phyloP scores from a whole-genome alignment of 2,113 vertebrate genomes.

The Ammodytes marinus region DNA sequence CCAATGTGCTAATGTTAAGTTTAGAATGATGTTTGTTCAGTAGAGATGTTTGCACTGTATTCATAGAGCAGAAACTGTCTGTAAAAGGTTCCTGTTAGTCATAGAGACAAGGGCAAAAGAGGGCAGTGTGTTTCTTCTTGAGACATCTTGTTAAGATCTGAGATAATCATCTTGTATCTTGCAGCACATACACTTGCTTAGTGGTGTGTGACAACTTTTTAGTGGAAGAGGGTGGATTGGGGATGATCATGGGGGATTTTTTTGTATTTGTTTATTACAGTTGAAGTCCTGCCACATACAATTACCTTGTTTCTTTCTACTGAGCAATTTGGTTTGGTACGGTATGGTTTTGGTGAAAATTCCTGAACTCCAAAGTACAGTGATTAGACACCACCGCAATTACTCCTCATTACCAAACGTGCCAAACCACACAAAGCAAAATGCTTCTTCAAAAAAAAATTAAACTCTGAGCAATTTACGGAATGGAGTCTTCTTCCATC shows the following conservation, averaged over 20 bases:
- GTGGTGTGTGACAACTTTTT: no score
- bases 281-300: no score
- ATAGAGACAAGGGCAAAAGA: not conserved
- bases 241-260: no score
- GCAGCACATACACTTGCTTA: no score
- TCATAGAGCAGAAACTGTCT: constrained; percentile 2
- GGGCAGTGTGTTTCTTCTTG: not conserved
- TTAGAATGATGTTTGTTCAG: not conserved
- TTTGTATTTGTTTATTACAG: no score
- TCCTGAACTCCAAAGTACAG: not conserved
- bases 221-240: no score
- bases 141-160: not conserved
- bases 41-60: not conserved
- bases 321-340: no score
- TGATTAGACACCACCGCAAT: not conserved
- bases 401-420: not conserved
- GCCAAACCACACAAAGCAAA: not conserved
- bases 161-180: not conserved
- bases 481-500: not conserved
- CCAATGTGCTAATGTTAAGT: not conserved
- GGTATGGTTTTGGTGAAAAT: no score
- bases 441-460: not conserved
- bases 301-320: not conserved
- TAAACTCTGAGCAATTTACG: not conserved
- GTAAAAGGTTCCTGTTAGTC: not conserved